phyloP scores from a whole-genome alignment of 2,797 vertebrate genomes.

The Dryobates pubescens region DNA sequence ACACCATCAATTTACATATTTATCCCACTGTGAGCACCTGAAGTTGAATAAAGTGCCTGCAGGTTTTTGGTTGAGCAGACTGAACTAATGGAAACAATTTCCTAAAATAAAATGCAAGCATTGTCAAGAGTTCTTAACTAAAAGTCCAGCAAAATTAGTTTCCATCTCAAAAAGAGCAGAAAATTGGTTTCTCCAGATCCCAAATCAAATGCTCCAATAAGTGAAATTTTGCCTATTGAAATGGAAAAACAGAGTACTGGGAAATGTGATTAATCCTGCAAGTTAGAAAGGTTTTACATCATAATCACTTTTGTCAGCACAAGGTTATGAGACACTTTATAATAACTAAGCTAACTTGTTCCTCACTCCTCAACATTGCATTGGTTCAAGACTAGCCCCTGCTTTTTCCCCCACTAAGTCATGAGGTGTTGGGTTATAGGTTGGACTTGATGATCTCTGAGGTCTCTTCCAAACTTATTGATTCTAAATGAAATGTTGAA shows the following conservation, averaged over 20 bases:
- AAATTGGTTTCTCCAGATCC: constrained; percentile 51
- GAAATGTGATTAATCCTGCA: constrained; percentile 13
- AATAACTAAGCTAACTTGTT: background rate
- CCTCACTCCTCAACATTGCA: background rate
- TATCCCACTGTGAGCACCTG: background rate
- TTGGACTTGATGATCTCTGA: no score
- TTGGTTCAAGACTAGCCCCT: background rate
- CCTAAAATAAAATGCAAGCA: constrained; percentile 48
- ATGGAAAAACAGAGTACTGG: background rate
- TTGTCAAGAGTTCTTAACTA: constrained; percentile 48
- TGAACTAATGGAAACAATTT: constrained; percentile 56
- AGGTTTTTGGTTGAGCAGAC: constrained; percentile 48
- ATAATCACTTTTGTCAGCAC: constrained; percentile 15
- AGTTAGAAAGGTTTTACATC: constrained; percentile 10
- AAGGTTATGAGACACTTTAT: background rate
- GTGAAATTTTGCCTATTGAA: constrained; percentile 26
- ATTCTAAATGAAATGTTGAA: background rate
- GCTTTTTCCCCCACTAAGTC: background rate
- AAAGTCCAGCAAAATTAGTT: constrained; percentile 52
- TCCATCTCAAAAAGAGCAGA: constrained; percentile 48
- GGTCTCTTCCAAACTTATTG: no score
- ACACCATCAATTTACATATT: constrained; percentile 4
- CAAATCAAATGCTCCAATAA: background rate
- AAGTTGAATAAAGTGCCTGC: constrained; percentile 14
- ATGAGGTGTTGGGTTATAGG: background rate